phyloP scores from a whole-genome alignment of 2,113 vertebrate genomes.

The Podilymbus podiceps region DNA sequence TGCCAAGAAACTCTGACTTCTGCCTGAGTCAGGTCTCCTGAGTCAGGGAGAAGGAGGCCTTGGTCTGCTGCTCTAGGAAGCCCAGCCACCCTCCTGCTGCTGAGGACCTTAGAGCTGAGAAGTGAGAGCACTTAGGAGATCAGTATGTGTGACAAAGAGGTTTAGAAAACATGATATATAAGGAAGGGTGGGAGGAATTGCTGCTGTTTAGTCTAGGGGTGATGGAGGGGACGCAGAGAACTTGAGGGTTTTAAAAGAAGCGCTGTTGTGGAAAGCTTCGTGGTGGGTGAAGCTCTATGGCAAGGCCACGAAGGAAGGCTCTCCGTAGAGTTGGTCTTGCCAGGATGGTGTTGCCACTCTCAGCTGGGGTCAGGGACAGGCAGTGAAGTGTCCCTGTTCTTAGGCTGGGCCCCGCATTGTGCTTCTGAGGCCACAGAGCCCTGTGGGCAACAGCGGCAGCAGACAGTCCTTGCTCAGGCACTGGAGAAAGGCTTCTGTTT shows the following conservation, averaged over 20 bases:
- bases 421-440: not conserved
- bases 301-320: not conserved
- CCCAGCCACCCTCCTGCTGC: not conserved
- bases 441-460: not conserved
- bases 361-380: not conserved
- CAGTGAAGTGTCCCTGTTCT: not conserved
- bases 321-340: not conserved
- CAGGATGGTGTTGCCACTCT: not conserved
- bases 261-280: not conserved
- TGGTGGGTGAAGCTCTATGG: not conserved
- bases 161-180: not conserved
- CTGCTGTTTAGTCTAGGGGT: conserved; percentile 13
- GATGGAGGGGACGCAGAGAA: not conserved
- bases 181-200: not conserved
- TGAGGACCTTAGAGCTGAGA: not conserved
- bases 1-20: not conserved
- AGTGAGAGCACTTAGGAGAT: not conserved
- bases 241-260: rapidly evolving
- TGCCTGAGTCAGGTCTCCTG: not conserved
- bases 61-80: not conserved
- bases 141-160: not conserved
- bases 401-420: not conserved
- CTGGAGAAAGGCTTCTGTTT: not conserved
- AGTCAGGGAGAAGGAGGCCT: not conserved
- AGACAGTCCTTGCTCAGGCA: not conserved